Percentiles rank a stretch among this genome's conserved stretches.
These are phyloP conservation scores for Abramis brama DNA, from an alignment of 2,113 vertebrate species.

Conservation along the genomic window DNA sequence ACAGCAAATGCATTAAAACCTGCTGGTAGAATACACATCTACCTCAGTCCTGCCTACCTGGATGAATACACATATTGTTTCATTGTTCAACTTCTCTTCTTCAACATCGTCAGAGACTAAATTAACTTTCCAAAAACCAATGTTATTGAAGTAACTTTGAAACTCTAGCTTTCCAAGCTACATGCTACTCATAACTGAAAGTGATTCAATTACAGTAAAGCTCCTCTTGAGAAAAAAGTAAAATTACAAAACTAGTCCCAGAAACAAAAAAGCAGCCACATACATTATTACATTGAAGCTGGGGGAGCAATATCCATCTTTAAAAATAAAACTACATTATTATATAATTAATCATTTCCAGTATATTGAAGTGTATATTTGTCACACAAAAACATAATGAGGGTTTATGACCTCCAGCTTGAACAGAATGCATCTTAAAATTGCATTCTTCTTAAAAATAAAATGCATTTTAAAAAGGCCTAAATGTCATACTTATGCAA, in stretches of 20 bases:
- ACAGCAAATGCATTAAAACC: not conserved
- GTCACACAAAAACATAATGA: not conserved
- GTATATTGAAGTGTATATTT: not conserved
- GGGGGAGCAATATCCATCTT: not conserved
- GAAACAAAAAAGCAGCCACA: not conserved
- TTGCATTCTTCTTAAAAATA: not conserved
- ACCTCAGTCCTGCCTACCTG: slow-evolving; percentile 7
- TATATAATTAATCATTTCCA: not conserved
- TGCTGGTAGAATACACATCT: not conserved
- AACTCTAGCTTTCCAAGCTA: slow-evolving; percentile 23
- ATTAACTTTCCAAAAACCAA: slow-evolving; percentile 20
- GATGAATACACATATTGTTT: slow-evolving; percentile 19
- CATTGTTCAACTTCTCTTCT: not conserved
- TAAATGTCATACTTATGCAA: too few relatives aligned
- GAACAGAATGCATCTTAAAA: not conserved
- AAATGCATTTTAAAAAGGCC: not conserved
- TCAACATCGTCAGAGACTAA: not conserved
- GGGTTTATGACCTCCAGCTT: not conserved
- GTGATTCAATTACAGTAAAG: not conserved
- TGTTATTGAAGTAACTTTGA: not conserved
- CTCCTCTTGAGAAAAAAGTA: not conserved
- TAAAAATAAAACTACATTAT: not conserved
- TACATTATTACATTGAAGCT: not conserved
- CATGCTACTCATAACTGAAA: not conserved
- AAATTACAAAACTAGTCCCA: not conserved